Conservation (phyloP, 2,113 vertebrate genomes). For the Electrona antarctica region DNA sequence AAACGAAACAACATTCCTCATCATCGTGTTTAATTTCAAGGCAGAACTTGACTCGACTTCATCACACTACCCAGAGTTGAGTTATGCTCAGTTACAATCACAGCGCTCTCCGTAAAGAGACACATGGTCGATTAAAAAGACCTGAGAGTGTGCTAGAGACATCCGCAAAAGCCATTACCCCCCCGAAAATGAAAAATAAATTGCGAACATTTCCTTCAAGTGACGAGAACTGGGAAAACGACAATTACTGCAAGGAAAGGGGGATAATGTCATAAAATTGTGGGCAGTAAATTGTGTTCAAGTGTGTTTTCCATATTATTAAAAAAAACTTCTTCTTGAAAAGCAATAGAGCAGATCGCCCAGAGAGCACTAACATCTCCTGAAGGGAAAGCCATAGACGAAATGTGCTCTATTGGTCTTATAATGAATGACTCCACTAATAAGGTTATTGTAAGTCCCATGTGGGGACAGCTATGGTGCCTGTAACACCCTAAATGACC, state of each 20-base stretch:
- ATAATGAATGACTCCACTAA: neutral
- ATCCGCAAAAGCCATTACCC: conserved; percentile 48
- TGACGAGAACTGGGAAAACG: conserved; percentile 33
- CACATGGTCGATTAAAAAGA: conserved; percentile 32
- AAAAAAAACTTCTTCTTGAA: conserved; percentile 1
- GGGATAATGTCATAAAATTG: conserved; percentile 46
- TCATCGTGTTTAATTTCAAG: neutral
- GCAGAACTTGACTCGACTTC: conserved; percentile 1
- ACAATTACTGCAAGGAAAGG: conserved; percentile 40
- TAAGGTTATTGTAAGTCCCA: no score
- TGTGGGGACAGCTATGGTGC: no score
- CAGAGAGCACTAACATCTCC: conserved; percentile 11
- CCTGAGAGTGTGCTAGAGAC: conserved; percentile 5
- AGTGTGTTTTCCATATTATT: conserved; percentile 40
- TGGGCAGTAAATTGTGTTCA: conserved; percentile 39
- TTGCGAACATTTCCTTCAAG: conserved; percentile 24
- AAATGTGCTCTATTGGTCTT: conserved; percentile 23
- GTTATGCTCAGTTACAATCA: neutral
- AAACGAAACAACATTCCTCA: conserved; percentile 19
- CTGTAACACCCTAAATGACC: no score
- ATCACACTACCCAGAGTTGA: conserved; percentile 4
- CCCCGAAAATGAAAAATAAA: conserved; percentile 37
- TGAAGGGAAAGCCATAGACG: neutral
- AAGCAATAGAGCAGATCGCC: conserved; percentile 32
- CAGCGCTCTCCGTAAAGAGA: neutral